Conservation (phyloP, 2,888 invertebrate genomes). For the Dioctria rufipes region DNA sequence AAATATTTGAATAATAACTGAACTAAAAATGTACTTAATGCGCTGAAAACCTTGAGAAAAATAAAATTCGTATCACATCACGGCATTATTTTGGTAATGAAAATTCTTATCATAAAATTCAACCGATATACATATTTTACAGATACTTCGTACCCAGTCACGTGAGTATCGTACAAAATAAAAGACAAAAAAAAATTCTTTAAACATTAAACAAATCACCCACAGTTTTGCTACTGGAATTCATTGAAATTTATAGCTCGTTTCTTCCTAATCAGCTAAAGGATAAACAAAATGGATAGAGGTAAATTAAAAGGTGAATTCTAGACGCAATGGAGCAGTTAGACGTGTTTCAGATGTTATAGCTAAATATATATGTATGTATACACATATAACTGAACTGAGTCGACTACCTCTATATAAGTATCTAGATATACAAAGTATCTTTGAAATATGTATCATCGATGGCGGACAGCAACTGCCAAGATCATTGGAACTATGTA, state of each 20-base stretch:
- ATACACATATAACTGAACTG: background rate
- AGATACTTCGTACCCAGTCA: background rate
- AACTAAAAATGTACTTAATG: background rate
- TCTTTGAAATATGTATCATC: too few species aligned
- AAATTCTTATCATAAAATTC: conserved; percentile 14
- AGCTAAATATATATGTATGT: too few species aligned
- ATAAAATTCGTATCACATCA: conserved; percentile 18
- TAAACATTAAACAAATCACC: background rate
- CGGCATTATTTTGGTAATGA: conserved; percentile 35
- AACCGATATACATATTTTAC: conserved; percentile 2
- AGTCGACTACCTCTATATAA: too few species aligned
- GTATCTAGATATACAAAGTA: too few species aligned
- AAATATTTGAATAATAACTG: too few species aligned
- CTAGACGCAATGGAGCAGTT: conserved; percentile 9
- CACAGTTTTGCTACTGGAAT: conserved; percentile 23
- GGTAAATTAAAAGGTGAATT: conserved; percentile 23
- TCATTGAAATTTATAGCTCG: conserved; percentile 34
- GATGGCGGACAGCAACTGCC: background rate
- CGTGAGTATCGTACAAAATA: conserved; percentile 17
- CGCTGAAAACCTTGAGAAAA: background rate
- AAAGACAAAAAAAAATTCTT: background rate
- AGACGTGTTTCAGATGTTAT: too few species aligned
- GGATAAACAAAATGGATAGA: conserved; percentile 15
- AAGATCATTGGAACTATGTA: conserved; percentile 23
- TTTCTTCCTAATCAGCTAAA: conserved; percentile 19